Conservation (phyloP, 2,888 invertebrate species). For the Parnassius mnemosyne region DNA sequence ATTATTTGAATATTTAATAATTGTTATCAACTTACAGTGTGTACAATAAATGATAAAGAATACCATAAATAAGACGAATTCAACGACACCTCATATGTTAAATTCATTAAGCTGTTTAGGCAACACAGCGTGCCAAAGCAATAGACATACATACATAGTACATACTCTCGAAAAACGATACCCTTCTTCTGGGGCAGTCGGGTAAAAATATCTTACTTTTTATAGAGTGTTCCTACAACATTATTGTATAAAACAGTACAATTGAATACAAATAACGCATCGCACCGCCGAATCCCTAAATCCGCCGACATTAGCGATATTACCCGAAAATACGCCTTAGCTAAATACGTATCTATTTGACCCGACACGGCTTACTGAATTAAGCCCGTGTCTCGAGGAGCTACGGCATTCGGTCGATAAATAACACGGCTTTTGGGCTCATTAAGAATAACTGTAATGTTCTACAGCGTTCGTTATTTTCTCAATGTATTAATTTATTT, state of each 20-base stretch:
- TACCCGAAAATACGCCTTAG: conserved; percentile 8
- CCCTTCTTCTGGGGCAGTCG: too few species aligned
- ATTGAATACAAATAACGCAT: conserved; percentile 11
- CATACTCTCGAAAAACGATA: too few species aligned
- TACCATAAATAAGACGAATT: too few species aligned
- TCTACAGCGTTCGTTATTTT: background rate
- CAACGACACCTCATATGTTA: too few species aligned
- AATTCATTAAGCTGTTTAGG: too few species aligned
- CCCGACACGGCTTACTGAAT: conserved; percentile 6
- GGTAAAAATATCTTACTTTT: too few species aligned
- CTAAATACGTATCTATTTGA: conserved; percentile 12
- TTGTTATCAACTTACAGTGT: too few species aligned
- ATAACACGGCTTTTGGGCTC: conserved; percentile 13
- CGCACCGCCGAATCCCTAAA: conserved; percentile 6
- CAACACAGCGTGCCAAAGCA: too few species aligned
- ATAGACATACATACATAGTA: too few species aligned
- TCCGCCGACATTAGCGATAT: conserved; percentile 12
- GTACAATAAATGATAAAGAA: too few species aligned
- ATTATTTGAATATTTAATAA: too few species aligned
- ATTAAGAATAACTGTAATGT: conserved; percentile 16
- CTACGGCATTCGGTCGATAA: conserved; percentile 9
- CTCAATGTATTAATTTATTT: background rate
- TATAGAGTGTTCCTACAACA: background rate
- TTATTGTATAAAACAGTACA: background rate
- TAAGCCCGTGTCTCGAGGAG: conserved; percentile 10